Evolutionary conservation across 2,888 invertebrate genomes (phyloP).

Genomic region (Lepetodrilus schrolli): DNA sequence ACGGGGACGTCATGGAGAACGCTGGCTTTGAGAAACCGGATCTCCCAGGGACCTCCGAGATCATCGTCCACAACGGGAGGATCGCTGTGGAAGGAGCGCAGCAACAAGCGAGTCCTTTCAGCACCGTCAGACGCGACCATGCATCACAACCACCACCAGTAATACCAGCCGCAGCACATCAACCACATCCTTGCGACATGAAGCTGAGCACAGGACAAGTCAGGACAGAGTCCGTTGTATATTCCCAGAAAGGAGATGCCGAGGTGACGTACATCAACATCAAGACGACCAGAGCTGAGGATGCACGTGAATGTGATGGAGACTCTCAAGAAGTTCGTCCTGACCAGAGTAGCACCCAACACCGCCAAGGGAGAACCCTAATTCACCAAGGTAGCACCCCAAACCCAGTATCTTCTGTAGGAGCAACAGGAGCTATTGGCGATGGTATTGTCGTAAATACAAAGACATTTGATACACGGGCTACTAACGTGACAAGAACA

Average conservation of each 20-base stretch:
- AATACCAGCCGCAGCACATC: background rate
- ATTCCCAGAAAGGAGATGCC: background rate
- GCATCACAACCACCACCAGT: background rate
- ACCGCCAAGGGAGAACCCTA: no score
- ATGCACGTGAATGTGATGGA: no score
- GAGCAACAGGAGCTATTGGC: no score
- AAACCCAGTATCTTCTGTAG: no score
- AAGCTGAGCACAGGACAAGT: background rate
- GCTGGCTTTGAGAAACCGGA: background rate
- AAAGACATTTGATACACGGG: no score
- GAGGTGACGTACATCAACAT: conserved; percentile 16
- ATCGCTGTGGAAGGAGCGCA: background rate
- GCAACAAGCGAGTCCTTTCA: no score
- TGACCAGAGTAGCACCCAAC: no score
- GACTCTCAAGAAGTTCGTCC: no score
- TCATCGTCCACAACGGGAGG: background rate
- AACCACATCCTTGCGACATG: no score
- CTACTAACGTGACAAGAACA: no score
- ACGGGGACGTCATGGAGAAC: background rate
- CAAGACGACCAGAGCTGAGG: background rate
- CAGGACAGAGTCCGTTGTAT: background rate
- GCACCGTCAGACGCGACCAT: background rate
- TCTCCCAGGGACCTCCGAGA: background rate
- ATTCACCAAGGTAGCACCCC: no score
- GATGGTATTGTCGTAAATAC: no score